phyloP scores from a whole-genome alignment of 2,888 invertebrate species.

The Loripinus fragilis region DNA sequence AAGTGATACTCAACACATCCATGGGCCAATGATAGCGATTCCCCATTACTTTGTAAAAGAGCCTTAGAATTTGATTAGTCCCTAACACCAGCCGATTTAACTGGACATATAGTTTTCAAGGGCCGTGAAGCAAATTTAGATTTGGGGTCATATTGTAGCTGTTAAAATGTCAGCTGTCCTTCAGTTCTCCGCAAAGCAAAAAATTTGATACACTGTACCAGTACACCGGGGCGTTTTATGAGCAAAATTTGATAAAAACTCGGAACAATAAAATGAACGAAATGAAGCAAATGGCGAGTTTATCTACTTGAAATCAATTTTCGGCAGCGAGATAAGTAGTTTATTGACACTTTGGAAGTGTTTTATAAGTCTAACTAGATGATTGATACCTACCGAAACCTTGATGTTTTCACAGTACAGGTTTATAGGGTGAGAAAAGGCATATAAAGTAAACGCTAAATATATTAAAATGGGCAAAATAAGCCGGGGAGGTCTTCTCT shows the following conservation, averaged over 20 bases:
- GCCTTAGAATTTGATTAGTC: no score
- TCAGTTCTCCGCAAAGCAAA: no score
- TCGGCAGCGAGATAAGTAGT: background rate
- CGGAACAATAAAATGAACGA: background rate
- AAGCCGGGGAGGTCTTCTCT: background rate
- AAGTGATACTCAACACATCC: no score
- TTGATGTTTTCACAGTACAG: background rate
- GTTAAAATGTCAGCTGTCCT: no score
- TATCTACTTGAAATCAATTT: conserved; percentile 8
- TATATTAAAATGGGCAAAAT: background rate
- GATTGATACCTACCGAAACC: conserved; percentile 5
- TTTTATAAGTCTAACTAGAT: background rate
- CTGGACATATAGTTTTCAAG: no score
- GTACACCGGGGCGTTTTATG: background rate
- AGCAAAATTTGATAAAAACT: background rate
- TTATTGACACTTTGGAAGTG: conserved; percentile 4
- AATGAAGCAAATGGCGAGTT: background rate
- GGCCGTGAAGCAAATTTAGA: no score
- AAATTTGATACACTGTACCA: no score
- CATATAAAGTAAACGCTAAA: conserved; percentile 3
- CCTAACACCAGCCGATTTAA: no score
- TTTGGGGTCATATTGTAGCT: no score
- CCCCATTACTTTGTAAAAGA: no score
- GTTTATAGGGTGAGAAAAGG: background rate
- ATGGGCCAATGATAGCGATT: no score